These are phyloP conservation scores for Pseudomyrmex flavicornis DNA, from an alignment of 1,140 invertebrate species.

Conservation along the genomic window DNA sequence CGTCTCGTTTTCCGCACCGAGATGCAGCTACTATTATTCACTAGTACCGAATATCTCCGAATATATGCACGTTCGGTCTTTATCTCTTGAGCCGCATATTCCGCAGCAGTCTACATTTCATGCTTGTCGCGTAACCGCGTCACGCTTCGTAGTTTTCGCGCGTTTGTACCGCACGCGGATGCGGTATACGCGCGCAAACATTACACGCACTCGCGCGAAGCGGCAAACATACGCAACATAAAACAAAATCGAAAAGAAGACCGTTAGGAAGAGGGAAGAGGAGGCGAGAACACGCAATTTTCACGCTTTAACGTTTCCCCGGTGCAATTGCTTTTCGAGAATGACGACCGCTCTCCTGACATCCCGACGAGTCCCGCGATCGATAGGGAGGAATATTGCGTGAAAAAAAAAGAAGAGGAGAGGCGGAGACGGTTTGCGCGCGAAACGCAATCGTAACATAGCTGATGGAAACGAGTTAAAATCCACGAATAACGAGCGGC, in stretches of 20 bases:
- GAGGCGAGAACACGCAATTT: conserved; percentile 64
- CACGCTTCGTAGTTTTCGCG: conserved; percentile 66
- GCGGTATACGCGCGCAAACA: conserved; percentile 58
- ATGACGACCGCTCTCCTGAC: conserved; percentile 63
- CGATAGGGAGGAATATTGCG: conserved; percentile 48
- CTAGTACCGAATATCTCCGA: conserved; percentile 20
- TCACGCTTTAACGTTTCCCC: conserved; percentile 69
- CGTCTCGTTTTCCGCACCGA: no score
- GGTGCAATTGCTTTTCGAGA: conserved; percentile 69
- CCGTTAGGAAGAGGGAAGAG: background rate
- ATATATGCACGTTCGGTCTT: conserved; percentile 16
- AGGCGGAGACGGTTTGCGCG: no score
- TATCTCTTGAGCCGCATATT: conserved; percentile 45
- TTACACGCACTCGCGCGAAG: conserved; percentile 50
- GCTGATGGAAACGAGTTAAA: conserved; percentile 44
- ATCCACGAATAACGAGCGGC: conserved; percentile 24
- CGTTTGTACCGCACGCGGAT: conserved; percentile 28
- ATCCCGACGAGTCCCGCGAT: conserved; percentile 59
- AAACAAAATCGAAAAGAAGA: conserved; percentile 24
- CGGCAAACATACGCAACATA: conserved; percentile 40
- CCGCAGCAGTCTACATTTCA: conserved; percentile 26
- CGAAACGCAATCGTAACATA: conserved; percentile 5
- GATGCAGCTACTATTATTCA: background rate
- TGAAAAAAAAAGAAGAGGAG: background rate
- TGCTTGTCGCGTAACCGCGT: conserved; percentile 49